Evolutionary conservation across 2,113 vertebrate genomes (phyloP).

Genomic region (Tyrannus savana): DNA sequence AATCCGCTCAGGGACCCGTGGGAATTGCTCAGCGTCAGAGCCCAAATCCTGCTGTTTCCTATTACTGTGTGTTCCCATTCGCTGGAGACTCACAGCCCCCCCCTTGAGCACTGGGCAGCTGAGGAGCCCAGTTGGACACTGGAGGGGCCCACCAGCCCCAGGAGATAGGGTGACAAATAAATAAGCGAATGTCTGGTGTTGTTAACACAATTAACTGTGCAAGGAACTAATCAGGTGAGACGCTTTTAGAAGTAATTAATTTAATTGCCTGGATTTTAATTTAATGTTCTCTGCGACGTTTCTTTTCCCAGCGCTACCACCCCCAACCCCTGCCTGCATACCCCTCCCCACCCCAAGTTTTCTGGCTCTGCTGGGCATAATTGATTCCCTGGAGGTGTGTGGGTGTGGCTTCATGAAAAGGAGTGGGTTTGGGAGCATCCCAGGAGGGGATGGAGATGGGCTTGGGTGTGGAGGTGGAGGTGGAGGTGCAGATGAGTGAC

Average conservation of each 20-base stretch:
- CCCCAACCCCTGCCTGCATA: neutral
- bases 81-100: neutral
- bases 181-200: neutral
- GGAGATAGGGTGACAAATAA: neutral
- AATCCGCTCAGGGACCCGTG: neutral
- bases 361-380: neutral
- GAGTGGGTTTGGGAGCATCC: neutral
- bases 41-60: conserved; percentile 9
- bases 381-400: neutral
- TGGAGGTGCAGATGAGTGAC: too few relatives aligned
- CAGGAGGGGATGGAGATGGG: neutral
- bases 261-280: conserved; percentile 55
- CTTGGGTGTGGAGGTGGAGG: neutral
- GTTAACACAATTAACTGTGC: conserved; percentile 45
- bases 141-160: neutral
- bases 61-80: neutral
- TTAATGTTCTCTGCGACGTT: neutral
- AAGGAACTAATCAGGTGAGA: conserved; percentile 62
- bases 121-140: neutral
- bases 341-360: neutral
- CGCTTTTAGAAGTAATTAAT: conserved; percentile 49
- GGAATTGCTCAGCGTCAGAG: neutral
- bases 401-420: fast-evolving
- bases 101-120: neutral
- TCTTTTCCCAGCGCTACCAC: neutral